Percentiles rank a stretch among this genome's conserved stretches.
Evolutionary conservation across 2,888 invertebrate species (phyloP).

Genomic region (Noctua comes): DNA sequence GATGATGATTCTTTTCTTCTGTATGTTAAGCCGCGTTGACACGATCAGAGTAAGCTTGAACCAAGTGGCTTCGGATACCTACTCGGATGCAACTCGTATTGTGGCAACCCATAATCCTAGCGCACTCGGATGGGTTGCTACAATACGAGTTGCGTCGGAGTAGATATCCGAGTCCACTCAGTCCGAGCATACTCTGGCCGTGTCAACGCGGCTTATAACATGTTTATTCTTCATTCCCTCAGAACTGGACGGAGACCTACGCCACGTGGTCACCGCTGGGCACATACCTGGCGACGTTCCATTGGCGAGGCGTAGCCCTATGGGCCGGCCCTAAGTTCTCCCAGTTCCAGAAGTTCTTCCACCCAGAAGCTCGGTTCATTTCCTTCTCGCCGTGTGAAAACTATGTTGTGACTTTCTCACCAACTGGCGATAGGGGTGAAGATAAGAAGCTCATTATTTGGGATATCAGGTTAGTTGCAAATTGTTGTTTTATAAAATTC

Average conservation of each 20-base stretch:
- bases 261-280: constrained; percentile 99
- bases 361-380: constrained; percentile 97
- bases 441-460: constrained; percentile 97
- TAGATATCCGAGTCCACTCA: no score
- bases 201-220: not conserved
- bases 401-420: constrained; percentile 98
- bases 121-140: no score
- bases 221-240: constrained; percentile 47
- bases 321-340: constrained; percentile 99
- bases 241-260: constrained; percentile 99
- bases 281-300: constrained; percentile 98
- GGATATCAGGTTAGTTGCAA: constrained; percentile 94
- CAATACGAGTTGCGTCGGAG: no score
- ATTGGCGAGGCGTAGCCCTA: constrained; percentile 97
- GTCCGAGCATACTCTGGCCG: no score
- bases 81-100: no score
- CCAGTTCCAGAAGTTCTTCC: constrained; percentile 97
- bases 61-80: no score
- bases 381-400: constrained; percentile 99
- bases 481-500: not conserved
- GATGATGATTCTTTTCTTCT: not conserved
- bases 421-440: constrained; percentile 93
- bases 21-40: not conserved
- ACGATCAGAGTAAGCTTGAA: no score
- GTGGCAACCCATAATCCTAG: no score